Percentiles rank a stretch among this genome's conserved stretches.
Conservation (phyloP, 2,797 vertebrate species). For the Hephaestus fuliginosus region DNA sequence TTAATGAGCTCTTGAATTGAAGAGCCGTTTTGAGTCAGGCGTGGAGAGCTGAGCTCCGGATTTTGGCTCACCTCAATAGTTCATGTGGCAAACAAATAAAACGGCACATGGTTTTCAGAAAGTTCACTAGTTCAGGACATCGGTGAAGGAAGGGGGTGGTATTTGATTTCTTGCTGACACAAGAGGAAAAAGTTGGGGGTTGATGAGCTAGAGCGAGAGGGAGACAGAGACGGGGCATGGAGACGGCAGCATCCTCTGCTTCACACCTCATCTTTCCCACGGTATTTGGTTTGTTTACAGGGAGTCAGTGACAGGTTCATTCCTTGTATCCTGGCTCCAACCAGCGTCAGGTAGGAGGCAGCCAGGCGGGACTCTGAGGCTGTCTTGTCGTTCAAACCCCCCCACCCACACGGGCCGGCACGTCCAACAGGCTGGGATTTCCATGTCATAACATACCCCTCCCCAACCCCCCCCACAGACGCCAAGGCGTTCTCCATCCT, state of each 20-base stretch:
- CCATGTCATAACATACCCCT: constrained; percentile 69
- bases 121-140: constrained; percentile 72
- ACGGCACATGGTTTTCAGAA: constrained; percentile 60
- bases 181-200: constrained; percentile 79
- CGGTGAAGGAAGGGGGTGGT: constrained; percentile 62
- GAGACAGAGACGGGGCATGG: constrained; percentile 53
- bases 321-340: constrained; percentile 60
- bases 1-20: constrained; percentile 40
- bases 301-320: constrained; percentile 79
- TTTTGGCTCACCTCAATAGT: constrained; percentile 39
- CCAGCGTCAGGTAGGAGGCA: constrained; percentile 70
- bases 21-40: constrained; percentile 19
- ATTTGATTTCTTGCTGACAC: constrained; percentile 85
- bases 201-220: constrained; percentile 52
- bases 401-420: constrained; percentile 42
- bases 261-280: constrained; percentile 84
- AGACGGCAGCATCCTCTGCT: constrained; percentile 77
- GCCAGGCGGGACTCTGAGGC: constrained; percentile 60
- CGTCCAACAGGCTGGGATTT: constrained; percentile 68
- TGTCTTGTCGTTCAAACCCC: constrained; percentile 57
- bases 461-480: constrained; percentile 47
- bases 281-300: constrained; percentile 86
- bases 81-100: constrained; percentile 71
- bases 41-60: constrained; percentile 25
- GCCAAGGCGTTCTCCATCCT: constrained; percentile 59